A percentile compares a stretch with the other conserved stretches of the same genome.
phyloP scores from a whole-genome alignment of 2,888 invertebrate species.

The Cephus nigrinus region DNA sequence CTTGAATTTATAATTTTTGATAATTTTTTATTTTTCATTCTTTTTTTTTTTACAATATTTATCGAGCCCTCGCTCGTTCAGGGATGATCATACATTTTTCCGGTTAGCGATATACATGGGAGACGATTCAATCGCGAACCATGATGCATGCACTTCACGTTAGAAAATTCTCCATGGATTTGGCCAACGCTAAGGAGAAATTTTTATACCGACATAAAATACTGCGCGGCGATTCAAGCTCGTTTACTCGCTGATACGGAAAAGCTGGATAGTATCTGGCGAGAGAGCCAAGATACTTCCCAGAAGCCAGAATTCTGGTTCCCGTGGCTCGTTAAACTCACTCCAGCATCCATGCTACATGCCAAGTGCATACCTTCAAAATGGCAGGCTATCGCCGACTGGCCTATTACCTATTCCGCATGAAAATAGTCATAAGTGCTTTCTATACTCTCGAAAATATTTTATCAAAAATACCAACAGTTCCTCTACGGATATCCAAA shows the following conservation, averaged over 20 bases:
- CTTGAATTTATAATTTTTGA: background rate
- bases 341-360: conserved; percentile 2
- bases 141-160: background rate
- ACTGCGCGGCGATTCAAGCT: conserved; percentile 49
- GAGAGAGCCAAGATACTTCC: conserved; percentile 48
- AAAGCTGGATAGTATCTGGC: conserved; percentile 57
- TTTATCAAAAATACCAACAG: background rate
- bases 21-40: background rate
- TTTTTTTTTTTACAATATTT: background rate
- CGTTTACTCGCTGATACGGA: conserved; percentile 59
- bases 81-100: background rate
- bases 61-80: background rate
- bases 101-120: background rate
- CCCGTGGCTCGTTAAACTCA: conserved; percentile 40
- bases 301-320: conserved; percentile 35
- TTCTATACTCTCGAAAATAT: background rate
- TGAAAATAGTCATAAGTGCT: background rate
- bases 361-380: conserved; percentile 8
- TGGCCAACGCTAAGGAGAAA: conserved; percentile 30
- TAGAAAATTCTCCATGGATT: background rate
- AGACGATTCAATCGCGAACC: background rate
- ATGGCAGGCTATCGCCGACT: background rate
- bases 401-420: conserved; percentile 11
- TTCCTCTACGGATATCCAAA: background rate
- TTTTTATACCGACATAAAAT: conserved; percentile 54